Evolutionary conservation across 2,797 vertebrate genomes (phyloP), one percentile per base, ranked within the genome.

Genomic region (Selene dorsalis): DNA sequence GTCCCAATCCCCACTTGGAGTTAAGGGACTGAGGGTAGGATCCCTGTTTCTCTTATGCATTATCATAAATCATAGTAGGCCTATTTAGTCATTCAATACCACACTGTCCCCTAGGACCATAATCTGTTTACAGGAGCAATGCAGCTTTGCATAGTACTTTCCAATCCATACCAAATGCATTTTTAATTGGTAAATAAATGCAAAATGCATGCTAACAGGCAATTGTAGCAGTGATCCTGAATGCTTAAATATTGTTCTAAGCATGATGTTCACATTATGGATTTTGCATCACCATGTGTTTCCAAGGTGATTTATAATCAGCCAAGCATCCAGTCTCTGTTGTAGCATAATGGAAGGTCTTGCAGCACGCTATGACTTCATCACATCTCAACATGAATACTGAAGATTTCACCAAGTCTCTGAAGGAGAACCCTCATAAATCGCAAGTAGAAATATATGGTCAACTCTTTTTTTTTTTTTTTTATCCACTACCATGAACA

Each of bases 11-110:
- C 86, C 80, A 84, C 75, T 88, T 89, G 87, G 88, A 85, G 87
- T 89, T 85, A 84, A 84, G 87, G 77, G 87, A 91, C 83, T 84
- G 64, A 82, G 84, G 83, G 80, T 91, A 82, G 84, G 86, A 84
- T 79, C 82, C 84, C 80, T 82, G 86, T 88, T 92, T 92, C 88
- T 92, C 83, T 91, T 91, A 88, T 93, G 88, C 88, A 94, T 94
- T 94, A 94, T 94, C 93, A 95, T 95, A 95, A 94, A 95, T 94
- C 94, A 94, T 94, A 92, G 93, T 92, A 90, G 90, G 91, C 87
- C 93, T 94, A 92, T 95, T 95, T 95, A 94, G 92, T 93, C 92
- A 94, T 94, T 95, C 92, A 94, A 94, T 94, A 95, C 88, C 88
- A 92, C 86, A 89, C 90, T 68, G 89, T 93, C 94, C 93, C 94